Evolutionary conservation across 1,140 invertebrate species (phyloP).

Genomic region (Pseudomyrmex concolor): DNA sequence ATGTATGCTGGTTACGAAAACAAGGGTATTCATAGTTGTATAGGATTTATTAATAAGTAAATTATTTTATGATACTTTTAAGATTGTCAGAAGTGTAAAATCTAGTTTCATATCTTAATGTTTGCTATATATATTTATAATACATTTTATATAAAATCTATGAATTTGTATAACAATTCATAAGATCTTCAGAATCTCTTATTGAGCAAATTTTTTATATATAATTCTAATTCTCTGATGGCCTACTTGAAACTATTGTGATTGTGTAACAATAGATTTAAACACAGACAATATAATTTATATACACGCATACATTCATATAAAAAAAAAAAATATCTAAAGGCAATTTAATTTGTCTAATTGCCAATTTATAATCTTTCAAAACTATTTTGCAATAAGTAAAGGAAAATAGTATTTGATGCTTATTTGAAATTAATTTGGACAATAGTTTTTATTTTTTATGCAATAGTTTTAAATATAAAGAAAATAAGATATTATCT

Average conservation of each 20-base stretch:
- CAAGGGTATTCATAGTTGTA: neutral
- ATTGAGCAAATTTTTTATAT: neutral
- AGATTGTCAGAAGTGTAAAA: neutral
- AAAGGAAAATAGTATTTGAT: too few species aligned
- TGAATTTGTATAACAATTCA: neutral
- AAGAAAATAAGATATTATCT: neutral
- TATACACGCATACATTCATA: slow-evolving; percentile 6
- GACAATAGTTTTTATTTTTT: too few species aligned
- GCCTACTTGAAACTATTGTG: neutral
- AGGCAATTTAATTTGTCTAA: neutral
- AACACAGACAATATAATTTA: slow-evolving; percentile 13
- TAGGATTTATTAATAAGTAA: slow-evolving; percentile 29
- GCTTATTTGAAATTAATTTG: too few species aligned
- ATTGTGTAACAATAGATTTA: neutral
- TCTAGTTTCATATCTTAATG: neutral
- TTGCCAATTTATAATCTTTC: slow-evolving; percentile 6
- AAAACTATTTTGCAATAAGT: neutral
- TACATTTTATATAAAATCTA: neutral
- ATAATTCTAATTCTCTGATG: neutral
- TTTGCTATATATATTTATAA: neutral
- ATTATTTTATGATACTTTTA: slow-evolving; percentile 48
- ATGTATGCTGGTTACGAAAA: neutral
- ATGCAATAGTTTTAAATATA: neutral
- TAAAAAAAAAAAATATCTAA: neutral
- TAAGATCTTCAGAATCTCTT: neutral